These are phyloP conservation scores for Plemyria rubiginata DNA, from an alignment of 2,888 invertebrate genomes.

Conservation along the genomic window DNA sequence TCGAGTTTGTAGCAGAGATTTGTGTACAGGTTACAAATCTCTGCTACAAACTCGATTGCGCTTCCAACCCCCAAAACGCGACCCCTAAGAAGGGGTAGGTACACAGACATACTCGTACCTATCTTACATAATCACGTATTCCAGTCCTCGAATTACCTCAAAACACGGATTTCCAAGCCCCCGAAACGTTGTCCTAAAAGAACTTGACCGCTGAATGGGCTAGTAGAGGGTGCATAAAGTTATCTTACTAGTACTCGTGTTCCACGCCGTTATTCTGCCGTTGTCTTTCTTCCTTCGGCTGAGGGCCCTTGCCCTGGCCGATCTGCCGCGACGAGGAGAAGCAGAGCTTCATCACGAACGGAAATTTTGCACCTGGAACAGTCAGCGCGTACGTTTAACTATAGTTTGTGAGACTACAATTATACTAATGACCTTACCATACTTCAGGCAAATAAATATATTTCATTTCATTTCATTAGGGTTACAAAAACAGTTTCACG, in stretches of 20 bases:
- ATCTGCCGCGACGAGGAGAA: constrained; percentile 92
- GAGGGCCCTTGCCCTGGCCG: constrained; percentile 77
- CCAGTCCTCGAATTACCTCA: neutral
- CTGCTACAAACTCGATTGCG: neutral
- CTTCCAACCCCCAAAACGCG: neutral
- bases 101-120: neutral
- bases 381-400: constrained; percentile 2
- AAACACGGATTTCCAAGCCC: constrained; percentile 5
- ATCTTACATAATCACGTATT: neutral
- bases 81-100: constrained; percentile 5
- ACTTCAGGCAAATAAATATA: too few relatives aligned
- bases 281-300: constrained; percentile 60
- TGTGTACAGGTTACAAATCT: too few relatives aligned
- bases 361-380: constrained; percentile 97
- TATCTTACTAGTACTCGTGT: constrained; percentile 78
- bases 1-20: too few relatives aligned
- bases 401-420: too few relatives aligned
- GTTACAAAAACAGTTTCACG: too few relatives aligned
- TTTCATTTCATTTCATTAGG: too few relatives aligned
- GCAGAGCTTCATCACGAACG: constrained; percentile 99
- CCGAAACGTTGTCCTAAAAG: neutral
- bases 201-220: neutral
- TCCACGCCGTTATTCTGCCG: constrained; percentile 75
- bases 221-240: neutral
- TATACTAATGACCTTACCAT: too few relatives aligned